These are phyloP conservation scores for Lycaon pictus DNA, from an alignment of 2,113 vertebrate species.

Conservation along the genomic window DNA sequence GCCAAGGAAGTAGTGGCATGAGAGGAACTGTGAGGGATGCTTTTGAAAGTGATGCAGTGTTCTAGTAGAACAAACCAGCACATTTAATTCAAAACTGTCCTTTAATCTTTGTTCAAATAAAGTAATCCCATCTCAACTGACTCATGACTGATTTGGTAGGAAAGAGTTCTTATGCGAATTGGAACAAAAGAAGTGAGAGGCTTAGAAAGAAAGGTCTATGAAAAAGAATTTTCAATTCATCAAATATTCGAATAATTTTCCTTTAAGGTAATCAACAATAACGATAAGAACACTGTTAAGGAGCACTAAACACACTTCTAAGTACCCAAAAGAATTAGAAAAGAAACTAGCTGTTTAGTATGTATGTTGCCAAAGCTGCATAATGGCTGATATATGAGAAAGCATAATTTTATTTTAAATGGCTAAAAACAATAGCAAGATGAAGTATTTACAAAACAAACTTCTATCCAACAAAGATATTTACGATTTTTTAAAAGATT, in stretches of 20 bases:
- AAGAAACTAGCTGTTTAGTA: not conserved
- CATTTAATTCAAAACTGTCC: not conserved
- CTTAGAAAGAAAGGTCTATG: not conserved
- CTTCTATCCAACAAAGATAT: not conserved
- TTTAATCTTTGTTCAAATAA: not conserved
- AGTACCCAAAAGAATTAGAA: not conserved
- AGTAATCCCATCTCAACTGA: not conserved
- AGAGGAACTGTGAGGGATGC: not conserved
- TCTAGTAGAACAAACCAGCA: not conserved
- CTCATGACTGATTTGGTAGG: not conserved
- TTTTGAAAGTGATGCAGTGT: not conserved
- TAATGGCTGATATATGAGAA: not conserved
- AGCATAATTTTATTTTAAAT: not conserved
- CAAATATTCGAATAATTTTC: not conserved
- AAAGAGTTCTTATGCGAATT: not conserved
- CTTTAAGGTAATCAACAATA: not conserved
- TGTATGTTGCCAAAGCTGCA: not conserved
- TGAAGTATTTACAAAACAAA: not conserved
- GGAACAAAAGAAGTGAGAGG: not conserved
- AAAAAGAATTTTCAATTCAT: not conserved
- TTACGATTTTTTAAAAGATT: no score
- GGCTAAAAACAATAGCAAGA: not conserved
- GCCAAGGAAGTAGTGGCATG: not conserved
- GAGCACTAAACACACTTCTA: not conserved
- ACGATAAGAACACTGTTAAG: not conserved